Evolutionary conservation across 2,888 invertebrate species (phyloP), one percentile per base, ranked within the genome.

Genomic region (Tetragonisca angustula): DNA sequence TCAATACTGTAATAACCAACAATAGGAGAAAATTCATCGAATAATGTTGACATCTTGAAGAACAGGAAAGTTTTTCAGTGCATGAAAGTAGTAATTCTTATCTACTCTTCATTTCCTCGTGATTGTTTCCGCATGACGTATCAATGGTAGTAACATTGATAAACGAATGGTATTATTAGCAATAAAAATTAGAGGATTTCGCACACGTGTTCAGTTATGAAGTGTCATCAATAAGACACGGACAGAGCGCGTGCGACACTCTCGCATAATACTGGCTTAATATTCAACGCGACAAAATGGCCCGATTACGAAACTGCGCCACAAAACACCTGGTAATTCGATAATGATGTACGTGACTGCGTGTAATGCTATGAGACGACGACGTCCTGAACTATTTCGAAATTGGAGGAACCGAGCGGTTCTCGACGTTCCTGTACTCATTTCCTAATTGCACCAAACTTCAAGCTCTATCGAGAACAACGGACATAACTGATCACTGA

Each of bases 271-370:
- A 83, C 67, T 84, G 87, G 81, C 85, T 92, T 91, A 91, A 92
- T 91, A 92, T 92, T 92, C 92, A 84, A 79, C 87, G 77, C 91
- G 83, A 86, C 81, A 83, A 88, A 87, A 86, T 81, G 78, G 80
- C 79, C 80, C 88, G 89, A 88, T 92, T 92, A 88, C 91, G 90
- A 91, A 89, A 91, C 73, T 43, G 80, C 80, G 83, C 89, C 86
- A 89, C 88, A 77, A 90, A 84, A 89, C 87, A 89, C 83, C 86
- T 87, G 87, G 87, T 90, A 91, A 91, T 88, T 90, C 88, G 91
- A 91, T 90, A 91, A 91, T 88, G 89, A 90, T 85, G 80, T 80
- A 87, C 79, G 81, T 81, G 85, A 27, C 65, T 77, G 64, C 73
- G 70, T 72, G 76, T 70, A 80, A 70, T 65, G 70, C 71, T 32